Evolutionary conservation across 2,113 vertebrate genomes (phyloP), one percentile per base, ranked within the genome.

Genomic region (Bostrychus sinensis): DNA sequence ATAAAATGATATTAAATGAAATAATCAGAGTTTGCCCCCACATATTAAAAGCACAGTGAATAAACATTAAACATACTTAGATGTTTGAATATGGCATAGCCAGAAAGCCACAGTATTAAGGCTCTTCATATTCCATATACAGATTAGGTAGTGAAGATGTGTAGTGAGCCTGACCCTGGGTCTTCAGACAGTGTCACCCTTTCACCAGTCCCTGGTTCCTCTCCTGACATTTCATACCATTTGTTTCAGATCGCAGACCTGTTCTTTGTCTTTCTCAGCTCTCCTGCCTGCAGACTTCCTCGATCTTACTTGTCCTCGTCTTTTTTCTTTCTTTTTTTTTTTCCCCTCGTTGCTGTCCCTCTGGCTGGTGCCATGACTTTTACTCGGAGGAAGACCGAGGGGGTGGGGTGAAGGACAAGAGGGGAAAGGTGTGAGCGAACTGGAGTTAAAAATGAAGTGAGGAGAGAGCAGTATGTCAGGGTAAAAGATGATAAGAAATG

Each of bases 321-420:
- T 55, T 62, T 66, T 46, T 43, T 43, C 58, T 66, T 42, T 54
- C 67, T 59, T 77, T 61, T 34, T 7, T 34, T 56, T 66, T 72
- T 46, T 53, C 53, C 62, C 65, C 43, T 54, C 64, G 64, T 78
- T 62, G 77, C 78, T 83, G 42, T 45, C 10, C 69, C 77, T 62
- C 67, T 55, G 58, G 69, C 66, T 48, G 63, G 48, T 30, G 14
- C 5, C 1, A 16, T 41, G 62, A 43, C 23, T 50, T 25, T 56
- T 63, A 75, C 41, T 9, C 13, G 6, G 39, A 3, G 14, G 22
- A 19, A 66, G 59, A 37, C 23, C 28, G 43, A 62, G 23, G 53
- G 63, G 32, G 60, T 28, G 56, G 70, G 60, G 66, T 16, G 42
- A 65, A 51, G 66, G 62, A 73, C 53, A 39, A 19, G 58, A 70